Conservation (phyloP, 2,113 vertebrate genomes). For the Perccottus glenii region DNA sequence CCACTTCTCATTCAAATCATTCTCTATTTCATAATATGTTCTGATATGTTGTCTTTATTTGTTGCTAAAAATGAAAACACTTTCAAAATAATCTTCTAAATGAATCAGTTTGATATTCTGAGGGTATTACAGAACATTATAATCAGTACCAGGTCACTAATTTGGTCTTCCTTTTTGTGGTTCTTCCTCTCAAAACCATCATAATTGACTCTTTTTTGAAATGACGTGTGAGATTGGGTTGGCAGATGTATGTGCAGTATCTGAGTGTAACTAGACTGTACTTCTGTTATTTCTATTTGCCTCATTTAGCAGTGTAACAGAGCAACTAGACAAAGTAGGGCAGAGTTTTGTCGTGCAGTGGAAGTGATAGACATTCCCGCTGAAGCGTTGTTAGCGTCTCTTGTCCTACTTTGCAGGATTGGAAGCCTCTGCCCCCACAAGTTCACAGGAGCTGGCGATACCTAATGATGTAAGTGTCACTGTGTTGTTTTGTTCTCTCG, state of each 20-base stretch:
- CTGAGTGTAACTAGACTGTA: constrained; percentile 1
- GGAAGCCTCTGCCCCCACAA: constrained; percentile 87
- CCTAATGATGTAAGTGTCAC: constrained; percentile 91
- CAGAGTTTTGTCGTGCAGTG: constrained; percentile 37
- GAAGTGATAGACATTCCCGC: constrained; percentile 46
- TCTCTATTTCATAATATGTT: no score
- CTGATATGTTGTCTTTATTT: no score
- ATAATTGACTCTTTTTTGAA: not conserved
- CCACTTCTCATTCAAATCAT: no score
- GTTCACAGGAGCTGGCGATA: constrained; percentile 93
- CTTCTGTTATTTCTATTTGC: constrained; percentile 22
- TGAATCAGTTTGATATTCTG: no score
- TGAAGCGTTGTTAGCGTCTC: constrained; percentile 55
- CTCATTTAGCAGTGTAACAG: constrained; percentile 25
- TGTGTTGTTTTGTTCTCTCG: constrained; percentile 45
- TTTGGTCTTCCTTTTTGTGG: no score
- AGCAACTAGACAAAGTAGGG: constrained; percentile 50
- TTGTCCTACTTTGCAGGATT: constrained; percentile 84
- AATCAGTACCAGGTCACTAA: no score
- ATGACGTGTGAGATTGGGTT: not conserved
- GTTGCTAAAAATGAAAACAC: no score
- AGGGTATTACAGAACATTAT: no score
- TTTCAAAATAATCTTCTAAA: no score
- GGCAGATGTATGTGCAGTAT: not conserved
- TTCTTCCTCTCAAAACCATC: no score